phyloP scores from a whole-genome alignment of 2,113 vertebrate genomes.

The Poeciliopsis occidentalis region DNA sequence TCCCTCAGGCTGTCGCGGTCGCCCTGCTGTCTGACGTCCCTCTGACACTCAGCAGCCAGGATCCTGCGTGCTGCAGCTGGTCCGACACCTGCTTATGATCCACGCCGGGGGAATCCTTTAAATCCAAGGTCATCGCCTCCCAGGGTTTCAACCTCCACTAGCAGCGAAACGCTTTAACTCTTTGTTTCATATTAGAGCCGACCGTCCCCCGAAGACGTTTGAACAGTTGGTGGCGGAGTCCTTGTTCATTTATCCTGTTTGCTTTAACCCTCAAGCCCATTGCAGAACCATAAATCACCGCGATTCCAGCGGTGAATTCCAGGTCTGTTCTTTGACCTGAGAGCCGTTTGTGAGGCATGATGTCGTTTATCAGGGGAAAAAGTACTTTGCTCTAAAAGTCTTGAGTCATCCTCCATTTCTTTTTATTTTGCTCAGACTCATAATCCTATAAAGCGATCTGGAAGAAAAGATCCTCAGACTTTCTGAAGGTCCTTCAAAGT shows the following conservation, averaged over 20 bases:
- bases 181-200: constrained; percentile 20
- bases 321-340: constrained; percentile 7
- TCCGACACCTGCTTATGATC: constrained; percentile 55
- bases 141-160: constrained; percentile 44
- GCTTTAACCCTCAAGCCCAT: not conserved
- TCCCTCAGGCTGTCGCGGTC: constrained; percentile 35
- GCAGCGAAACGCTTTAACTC: constrained; percentile 40
- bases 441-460: not conserved
- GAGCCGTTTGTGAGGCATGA: constrained; percentile 8
- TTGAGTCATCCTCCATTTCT: not conserved
- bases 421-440: not conserved
- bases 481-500: not conserved
- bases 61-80: constrained; percentile 49
- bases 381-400: not conserved
- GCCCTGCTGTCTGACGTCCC: not conserved
- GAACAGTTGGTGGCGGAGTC: not conserved
- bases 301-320: not conserved
- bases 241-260: constrained; percentile 2
- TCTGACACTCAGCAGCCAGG: constrained; percentile 13
- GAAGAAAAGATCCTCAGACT: not conserved
- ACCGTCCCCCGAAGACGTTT: constrained; percentile 16
- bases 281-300: not conserved
- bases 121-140: constrained; percentile 52
- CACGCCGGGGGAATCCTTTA: constrained; percentile 15
- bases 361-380: not conserved